Evolutionary conservation across 2,113 vertebrate genomes (phyloP).

Genomic region (Perca schrenkii): DNA sequence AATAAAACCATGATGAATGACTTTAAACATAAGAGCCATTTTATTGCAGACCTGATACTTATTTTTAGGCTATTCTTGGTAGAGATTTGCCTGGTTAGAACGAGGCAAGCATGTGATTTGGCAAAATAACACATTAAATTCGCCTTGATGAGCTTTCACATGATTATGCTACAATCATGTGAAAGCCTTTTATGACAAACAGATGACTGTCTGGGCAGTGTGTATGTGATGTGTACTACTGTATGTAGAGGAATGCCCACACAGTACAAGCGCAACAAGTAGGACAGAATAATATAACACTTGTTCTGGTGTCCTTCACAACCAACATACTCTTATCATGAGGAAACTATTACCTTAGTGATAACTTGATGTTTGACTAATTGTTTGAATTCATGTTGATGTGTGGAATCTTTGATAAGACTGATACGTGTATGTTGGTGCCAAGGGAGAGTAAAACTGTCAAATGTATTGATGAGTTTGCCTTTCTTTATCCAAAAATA

Average conservation of each 20-base stretch:
- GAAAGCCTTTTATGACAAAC: not conserved
- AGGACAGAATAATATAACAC: not conserved
- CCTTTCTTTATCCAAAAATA: not conserved
- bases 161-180: not conserved
- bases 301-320: not conserved
- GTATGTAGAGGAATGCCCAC: not conserved
- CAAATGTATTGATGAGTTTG: too few species aligned
- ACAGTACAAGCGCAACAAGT: not conserved
- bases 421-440: too few species aligned
- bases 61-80: not conserved
- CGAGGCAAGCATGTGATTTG: conserved; percentile 30
- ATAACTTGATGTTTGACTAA: not conserved
- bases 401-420: not conserved
- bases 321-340: not conserved
- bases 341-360: not conserved
- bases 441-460: not conserved
- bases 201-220: conserved; percentile 1
- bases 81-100: conserved; percentile 17
- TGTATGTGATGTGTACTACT: not conserved
- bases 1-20: not conserved
- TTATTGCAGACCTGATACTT: not conserved
- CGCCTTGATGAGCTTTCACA: not conserved
- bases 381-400: not conserved
- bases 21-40: not conserved
- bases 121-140: not conserved